Evolutionary conservation across 2,797 vertebrate genomes (phyloP).

Genomic region (Xenops minutus): DNA sequence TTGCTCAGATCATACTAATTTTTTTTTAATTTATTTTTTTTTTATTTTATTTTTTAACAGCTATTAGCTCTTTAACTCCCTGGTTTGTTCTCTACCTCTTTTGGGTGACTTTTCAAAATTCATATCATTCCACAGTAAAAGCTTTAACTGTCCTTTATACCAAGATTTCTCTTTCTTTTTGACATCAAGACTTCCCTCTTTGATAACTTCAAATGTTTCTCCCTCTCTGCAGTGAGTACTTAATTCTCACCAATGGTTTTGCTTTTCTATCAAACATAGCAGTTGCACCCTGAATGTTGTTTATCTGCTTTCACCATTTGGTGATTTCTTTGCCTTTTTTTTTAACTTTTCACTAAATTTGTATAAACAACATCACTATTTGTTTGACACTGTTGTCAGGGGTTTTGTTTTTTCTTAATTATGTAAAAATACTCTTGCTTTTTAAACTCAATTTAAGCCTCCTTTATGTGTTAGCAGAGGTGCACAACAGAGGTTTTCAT

Average conservation of each 20-base stretch:
- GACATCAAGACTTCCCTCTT: slow-evolving; percentile 54
- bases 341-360: neutral
- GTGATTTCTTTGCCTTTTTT: neutral
- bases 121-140: slow-evolving; percentile 57
- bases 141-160: slow-evolving; percentile 20
- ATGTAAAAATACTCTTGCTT: slow-evolving; percentile 45
- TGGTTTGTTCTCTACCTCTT: slow-evolving; percentile 50
- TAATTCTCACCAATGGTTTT: slow-evolving; percentile 52
- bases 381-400: neutral
- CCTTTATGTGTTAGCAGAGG: slow-evolving; percentile 51
- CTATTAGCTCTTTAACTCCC: slow-evolving; percentile 31
- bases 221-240: slow-evolving; percentile 13
- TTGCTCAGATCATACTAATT: slow-evolving; percentile 29
- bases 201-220: slow-evolving; percentile 67
- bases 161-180: slow-evolving; percentile 45
- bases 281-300: slow-evolving; percentile 16
- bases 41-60: neutral
- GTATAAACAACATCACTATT: slow-evolving; percentile 37
- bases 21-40: neutral
- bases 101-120: slow-evolving; percentile 63
- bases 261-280: slow-evolving; percentile 41
- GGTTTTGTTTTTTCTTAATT: slow-evolving; percentile 12
- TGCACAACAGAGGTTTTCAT: slow-evolving; percentile 56
- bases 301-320: slow-evolving; percentile 44
- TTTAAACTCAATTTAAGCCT: slow-evolving; percentile 49